phyloP scores from a whole-genome alignment of 2,888 invertebrate species.

The Candidula unifasciata region DNA sequence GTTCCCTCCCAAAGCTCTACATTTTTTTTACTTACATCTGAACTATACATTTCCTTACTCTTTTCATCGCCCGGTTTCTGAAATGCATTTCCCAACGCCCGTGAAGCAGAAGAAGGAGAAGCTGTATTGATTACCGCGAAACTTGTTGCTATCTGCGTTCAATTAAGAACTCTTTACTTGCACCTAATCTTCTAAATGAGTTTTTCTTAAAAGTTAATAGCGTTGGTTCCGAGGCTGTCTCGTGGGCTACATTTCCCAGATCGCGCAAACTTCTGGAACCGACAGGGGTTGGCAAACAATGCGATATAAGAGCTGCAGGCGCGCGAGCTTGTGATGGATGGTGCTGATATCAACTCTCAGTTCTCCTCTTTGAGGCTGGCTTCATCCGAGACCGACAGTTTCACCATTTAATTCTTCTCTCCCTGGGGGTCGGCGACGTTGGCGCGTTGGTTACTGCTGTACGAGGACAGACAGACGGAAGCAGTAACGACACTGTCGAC shows the following conservation, averaged over 20 bases:
- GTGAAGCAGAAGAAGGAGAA: not conserved
- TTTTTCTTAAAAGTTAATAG: slow-evolving; percentile 44
- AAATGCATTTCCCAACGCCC: no score
- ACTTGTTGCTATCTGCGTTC: slow-evolving; percentile 29
- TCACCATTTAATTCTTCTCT: slow-evolving; percentile 43
- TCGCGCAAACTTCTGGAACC: slow-evolving; percentile 28
- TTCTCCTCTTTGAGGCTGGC: slow-evolving; percentile 31
- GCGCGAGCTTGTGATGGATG: slow-evolving; percentile 39
- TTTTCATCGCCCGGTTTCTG: no score
- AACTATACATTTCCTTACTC: no score
- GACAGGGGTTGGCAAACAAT: slow-evolving; percentile 41
- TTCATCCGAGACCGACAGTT: slow-evolving; percentile 29
- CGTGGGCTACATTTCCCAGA: slow-evolving; percentile 43
- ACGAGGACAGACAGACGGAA: slow-evolving; percentile 48
- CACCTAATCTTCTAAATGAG: slow-evolving; percentile 40
- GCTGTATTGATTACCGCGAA: slow-evolving; percentile 3
- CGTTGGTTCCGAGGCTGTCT: slow-evolving; percentile 21
- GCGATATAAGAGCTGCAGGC: slow-evolving; percentile 45
- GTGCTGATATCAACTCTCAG: slow-evolving; percentile 33
- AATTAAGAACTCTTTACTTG: slow-evolving; percentile 38
- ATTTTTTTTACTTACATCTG: no score
- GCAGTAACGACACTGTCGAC: slow-evolving; percentile 25
- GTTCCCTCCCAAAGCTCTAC: no score
- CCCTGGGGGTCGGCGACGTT: slow-evolving; percentile 46
- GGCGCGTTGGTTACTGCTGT: slow-evolving; percentile 15